Base-by-base conservation (phyloP, 1,140 invertebrate genomes). In the Cotesia chilonis region DNA sequence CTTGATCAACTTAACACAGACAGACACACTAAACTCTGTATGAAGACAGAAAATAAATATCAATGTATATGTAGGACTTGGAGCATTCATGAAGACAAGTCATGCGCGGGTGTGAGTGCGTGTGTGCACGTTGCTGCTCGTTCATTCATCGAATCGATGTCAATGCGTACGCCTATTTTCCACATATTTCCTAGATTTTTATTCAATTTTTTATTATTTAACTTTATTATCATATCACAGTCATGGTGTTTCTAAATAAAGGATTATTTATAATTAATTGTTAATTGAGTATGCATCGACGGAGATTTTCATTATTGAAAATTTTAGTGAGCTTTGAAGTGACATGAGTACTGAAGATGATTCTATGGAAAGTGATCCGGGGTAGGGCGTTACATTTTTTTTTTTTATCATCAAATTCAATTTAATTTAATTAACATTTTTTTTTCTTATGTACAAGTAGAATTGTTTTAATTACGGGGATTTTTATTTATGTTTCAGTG, bases 401-500 rank as follows among this genome's bases (percentile, higher is more conserved):
- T n/a, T 63, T 37, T 69, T 68, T 2, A 28, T 57, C 10, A 37
- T 59, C 20, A 60, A 47, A 47, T 60, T 69, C 37, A 69, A 57
- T 17, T 37, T 7, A 47, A 38, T 12, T 7, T 52, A 52, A 28
- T 20, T 67, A 10, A 54, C 12, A 28, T 28, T 28, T 28, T 28
- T 28, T 28, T 28, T 28, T 17, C 3, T 28, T 28, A 28, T 12
- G 47, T 54, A 6, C 55, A 9, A 17, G 9, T 37, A 37, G n/a
- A 14, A 10, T 14, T 38, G 36, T 70, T 20, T 9, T 37, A 70
- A 41, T 51, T 9, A 60, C 1, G 17, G 6, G 20, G 73, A 67
- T 71, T 10, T 59, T 55, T 60, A 38, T 47, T 51, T 55, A 74
- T 70, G 76, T 71, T 92, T 72, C 88, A 96, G 94, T 93, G 94